Evolutionary conservation across 2,797 vertebrate genomes (phyloP).

Genomic region (Astyanax mexicanus): DNA sequence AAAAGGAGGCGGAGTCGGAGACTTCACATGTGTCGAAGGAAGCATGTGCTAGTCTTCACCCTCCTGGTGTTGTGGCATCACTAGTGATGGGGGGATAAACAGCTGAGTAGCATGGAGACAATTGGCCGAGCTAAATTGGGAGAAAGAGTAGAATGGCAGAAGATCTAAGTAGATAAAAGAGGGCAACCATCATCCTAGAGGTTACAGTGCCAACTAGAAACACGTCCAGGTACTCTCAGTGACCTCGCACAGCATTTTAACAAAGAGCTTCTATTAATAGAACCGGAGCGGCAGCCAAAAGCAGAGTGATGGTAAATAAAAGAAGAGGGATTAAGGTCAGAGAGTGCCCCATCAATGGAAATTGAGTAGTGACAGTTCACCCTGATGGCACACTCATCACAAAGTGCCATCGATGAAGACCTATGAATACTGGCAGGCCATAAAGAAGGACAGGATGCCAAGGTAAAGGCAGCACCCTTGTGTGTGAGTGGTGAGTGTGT

Average conservation of each 20-base stretch:
- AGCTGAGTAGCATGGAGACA: too few species aligned
- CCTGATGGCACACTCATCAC: not conserved
- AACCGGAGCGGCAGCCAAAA: not conserved
- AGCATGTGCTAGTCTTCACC: too few species aligned
- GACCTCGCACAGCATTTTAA: not conserved
- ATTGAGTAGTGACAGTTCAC: not conserved
- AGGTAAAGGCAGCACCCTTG: not conserved
- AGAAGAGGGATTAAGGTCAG: conserved; percentile 16
- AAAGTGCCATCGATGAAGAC: conserved; percentile 13
- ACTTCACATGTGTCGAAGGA: too few species aligned
- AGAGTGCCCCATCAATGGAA: not conserved
- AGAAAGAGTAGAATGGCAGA: too few species aligned
- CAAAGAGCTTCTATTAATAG: not conserved
- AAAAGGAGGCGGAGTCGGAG: too few species aligned
- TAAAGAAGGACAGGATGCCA: not conserved
- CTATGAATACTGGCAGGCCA: conserved; percentile 1
- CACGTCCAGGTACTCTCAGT: not conserved
- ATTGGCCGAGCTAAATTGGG: too few species aligned
- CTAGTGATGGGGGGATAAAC: too few species aligned
- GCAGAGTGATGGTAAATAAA: not conserved
- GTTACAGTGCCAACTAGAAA: not conserved
- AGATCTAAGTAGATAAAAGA: not conserved
- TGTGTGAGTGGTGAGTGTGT: not conserved
- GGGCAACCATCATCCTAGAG: not conserved
- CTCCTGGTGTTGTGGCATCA: too few species aligned